These are phyloP conservation scores for Bambusicola thoracicus DNA, from an alignment of 2,113 vertebrate genomes.

Conservation along the genomic window DNA sequence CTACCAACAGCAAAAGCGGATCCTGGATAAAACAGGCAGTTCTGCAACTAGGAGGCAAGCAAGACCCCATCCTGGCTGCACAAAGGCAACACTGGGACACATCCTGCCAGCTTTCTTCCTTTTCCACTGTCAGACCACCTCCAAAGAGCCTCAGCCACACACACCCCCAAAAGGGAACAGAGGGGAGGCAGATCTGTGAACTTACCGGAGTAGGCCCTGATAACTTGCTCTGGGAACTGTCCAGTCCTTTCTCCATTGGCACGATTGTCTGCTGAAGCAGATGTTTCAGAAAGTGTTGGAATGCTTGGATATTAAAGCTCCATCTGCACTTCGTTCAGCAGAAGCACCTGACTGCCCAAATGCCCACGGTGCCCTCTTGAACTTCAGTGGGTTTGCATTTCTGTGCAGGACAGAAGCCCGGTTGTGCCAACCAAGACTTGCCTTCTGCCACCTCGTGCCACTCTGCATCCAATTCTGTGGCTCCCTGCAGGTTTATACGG, in stretches of 20 bases:
- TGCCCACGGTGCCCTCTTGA: neutral
- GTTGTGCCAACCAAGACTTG: neutral
- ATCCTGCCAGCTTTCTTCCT: neutral
- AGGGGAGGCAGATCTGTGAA: neutral
- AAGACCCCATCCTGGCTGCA: rapidly evolving
- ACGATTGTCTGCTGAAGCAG: neutral
- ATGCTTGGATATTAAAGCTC: neutral
- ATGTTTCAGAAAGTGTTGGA: too few relatives aligned
- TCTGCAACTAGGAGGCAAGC: neutral
- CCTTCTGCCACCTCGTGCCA: neutral
- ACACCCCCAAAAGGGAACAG: neutral
- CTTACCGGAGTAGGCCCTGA: neutral
- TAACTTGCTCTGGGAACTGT: neutral
- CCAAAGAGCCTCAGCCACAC: neutral
- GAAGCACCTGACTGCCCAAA: neutral
- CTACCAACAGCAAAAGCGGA: neutral
- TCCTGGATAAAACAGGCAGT: neutral
- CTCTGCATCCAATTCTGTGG: neutral
- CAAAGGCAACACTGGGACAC: rapidly evolving
- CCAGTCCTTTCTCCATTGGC: neutral
- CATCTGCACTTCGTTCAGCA: neutral
- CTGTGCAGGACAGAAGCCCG: neutral
- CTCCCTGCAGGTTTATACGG: rapidly evolving
- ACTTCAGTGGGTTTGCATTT: neutral
- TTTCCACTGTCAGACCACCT: neutral